These are phyloP conservation scores for Lepilemur ruficaudatus DNA, from an alignment of 2,797 vertebrate genomes.

Conservation along the genomic window DNA sequence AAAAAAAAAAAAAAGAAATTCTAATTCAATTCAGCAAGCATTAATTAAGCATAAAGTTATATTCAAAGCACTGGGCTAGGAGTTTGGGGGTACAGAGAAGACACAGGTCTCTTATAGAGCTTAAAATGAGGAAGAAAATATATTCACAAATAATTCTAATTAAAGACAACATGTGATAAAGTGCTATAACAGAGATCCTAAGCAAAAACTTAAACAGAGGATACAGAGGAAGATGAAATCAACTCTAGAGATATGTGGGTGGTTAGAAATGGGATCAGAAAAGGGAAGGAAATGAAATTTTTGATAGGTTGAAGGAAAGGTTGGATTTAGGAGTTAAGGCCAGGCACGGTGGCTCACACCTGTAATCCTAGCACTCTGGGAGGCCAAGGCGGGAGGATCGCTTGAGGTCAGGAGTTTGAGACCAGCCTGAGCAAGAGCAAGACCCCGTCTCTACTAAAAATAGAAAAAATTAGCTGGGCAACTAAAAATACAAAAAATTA, in stretches of 20 bases:
- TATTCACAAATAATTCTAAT: constrained; percentile 17
- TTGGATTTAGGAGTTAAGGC: background rate
- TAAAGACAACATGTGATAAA: constrained; percentile 42
- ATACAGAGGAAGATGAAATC: constrained; percentile 19
- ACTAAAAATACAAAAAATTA: too few relatives aligned
- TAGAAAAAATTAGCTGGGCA: too few relatives aligned
- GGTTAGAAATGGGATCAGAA: background rate
- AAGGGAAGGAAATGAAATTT: background rate
- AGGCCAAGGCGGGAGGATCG: too few relatives aligned
- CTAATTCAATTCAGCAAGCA: constrained; percentile 53
- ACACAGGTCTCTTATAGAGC: constrained; percentile 10
- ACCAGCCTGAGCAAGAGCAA: too few relatives aligned
- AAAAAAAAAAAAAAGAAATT: background rate
- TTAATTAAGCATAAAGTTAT: constrained; percentile 56
- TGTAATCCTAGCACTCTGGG: too few relatives aligned
- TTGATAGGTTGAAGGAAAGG: background rate
- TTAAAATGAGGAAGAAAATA: constrained; percentile 37
- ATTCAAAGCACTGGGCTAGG: constrained; percentile 31
- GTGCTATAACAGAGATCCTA: background rate
- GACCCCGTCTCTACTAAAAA: too few relatives aligned
- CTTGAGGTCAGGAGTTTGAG: too few relatives aligned
- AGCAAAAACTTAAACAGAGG: background rate
- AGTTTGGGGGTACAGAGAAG: constrained; percentile 3
- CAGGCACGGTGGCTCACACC: too few relatives aligned
- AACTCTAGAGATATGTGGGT: background rate